Percentiles rank a stretch among this genome's conserved stretches.
phyloP scores from a whole-genome alignment of 2,113 vertebrate genomes.

The Siniperca chuatsi region DNA sequence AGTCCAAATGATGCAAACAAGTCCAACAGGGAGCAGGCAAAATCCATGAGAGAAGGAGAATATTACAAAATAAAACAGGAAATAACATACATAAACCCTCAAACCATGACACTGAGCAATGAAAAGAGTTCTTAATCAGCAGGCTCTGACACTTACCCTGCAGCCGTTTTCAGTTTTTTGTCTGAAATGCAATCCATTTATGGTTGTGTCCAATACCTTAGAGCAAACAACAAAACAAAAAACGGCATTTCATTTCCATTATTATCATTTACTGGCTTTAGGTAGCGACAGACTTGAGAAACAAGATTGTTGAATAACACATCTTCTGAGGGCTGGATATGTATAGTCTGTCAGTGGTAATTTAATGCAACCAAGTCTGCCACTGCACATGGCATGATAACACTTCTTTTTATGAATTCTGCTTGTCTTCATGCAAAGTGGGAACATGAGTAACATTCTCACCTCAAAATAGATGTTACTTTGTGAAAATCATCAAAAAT shows the following conservation, averaged over 20 bases:
- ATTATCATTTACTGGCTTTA: conserved; percentile 25
- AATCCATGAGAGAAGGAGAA: too few species aligned
- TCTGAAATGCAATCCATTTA: conserved; percentile 24
- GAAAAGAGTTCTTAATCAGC: neutral
- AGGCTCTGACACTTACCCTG: conserved; percentile 22
- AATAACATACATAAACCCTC: too few species aligned
- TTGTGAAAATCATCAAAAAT: conserved; percentile 52
- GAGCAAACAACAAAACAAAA: conserved; percentile 22
- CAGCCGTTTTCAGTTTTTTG: conserved; percentile 3
- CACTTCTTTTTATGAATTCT: conserved; percentile 47
- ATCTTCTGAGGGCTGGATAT: conserved; percentile 47
- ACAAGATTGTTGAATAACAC: conserved; percentile 31
- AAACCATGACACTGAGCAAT: too few species aligned
- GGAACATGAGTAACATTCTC: conserved; percentile 62
- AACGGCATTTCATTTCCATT: conserved; percentile 18
- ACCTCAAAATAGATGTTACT: conserved; percentile 65
- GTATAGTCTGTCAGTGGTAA: conserved; percentile 41
- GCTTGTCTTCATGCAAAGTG: conserved; percentile 49
- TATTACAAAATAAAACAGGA: too few species aligned
- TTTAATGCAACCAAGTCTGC: conserved; percentile 43
- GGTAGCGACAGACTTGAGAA: conserved; percentile 16
- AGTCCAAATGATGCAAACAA: too few species aligned
- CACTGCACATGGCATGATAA: conserved; percentile 44
- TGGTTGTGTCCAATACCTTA: conserved; percentile 31
- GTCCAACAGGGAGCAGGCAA: too few species aligned